Conservation (phyloP, 2,888 invertebrate species). For the Schizotus pectinicornis region DNA sequence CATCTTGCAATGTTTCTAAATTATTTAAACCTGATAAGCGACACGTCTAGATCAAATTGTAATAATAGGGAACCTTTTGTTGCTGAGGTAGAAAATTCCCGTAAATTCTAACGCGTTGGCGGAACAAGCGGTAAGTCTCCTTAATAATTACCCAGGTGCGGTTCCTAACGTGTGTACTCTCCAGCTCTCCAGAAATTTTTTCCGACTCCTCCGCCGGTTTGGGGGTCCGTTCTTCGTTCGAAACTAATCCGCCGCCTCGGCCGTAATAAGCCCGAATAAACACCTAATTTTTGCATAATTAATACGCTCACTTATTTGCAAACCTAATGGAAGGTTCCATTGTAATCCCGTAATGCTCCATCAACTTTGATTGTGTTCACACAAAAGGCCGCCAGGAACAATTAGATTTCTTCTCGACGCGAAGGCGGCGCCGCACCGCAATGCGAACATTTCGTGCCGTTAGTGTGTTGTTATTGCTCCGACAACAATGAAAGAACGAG, state of each 20-base stretch:
- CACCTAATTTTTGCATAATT: slow-evolving; percentile 42
- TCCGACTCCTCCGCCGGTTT: too few species aligned
- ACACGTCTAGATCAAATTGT: too few species aligned
- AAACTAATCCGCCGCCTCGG: slow-evolving; percentile 30
- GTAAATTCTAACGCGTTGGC: too few species aligned
- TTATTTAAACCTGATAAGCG: too few species aligned
- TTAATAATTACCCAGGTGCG: too few species aligned
- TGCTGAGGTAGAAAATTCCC: too few species aligned
- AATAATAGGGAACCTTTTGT: too few species aligned
- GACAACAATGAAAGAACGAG: slow-evolving; percentile 11
- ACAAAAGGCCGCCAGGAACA: slow-evolving; percentile 13
- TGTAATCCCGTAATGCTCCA: slow-evolving; percentile 36
- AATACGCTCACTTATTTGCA: slow-evolving; percentile 39
- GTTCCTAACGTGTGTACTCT: too few species aligned
- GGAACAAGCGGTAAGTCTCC: too few species aligned
- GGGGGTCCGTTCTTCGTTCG: too few species aligned
- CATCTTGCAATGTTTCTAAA: too few species aligned
- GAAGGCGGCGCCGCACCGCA: neutral
- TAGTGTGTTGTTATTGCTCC: slow-evolving; percentile 2
- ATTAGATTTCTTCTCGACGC: slow-evolving; percentile 13
- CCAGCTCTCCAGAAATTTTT: too few species aligned
- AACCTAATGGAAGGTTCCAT: slow-evolving; percentile 38
- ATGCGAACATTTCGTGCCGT: slow-evolving; percentile 1
- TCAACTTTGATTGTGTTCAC: slow-evolving; percentile 24
- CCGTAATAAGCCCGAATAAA: slow-evolving; percentile 39